Evolutionary conservation across 1,140 invertebrate genomes (phyloP), one percentile per base, ranked within the genome.

Genomic region (Sitophilus oryzae): DNA sequence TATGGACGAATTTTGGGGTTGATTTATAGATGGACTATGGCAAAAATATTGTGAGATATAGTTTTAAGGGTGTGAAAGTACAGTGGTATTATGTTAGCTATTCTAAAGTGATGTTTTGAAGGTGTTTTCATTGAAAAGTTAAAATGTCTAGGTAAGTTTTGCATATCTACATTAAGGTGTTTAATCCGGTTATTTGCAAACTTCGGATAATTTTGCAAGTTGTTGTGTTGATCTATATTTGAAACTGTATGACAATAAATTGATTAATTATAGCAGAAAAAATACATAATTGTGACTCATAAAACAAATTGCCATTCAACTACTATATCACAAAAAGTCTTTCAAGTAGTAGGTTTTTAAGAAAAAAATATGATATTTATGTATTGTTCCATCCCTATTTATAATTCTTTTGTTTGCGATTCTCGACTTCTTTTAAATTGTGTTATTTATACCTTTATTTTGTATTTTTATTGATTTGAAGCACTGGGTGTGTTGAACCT

Each of bases 401-500:
- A 15, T 37, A 36, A 21, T n/a, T 10, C 22, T 49, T 52, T 59
- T 59, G 42, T 52, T 22, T 56, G 50, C 10, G 25, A n/a, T 15
- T 25, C 9, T 22, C 30, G 15, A 23, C 41, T 54, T 41, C 44
- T 49, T 49, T 56, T 56, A 47, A 50, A 20, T 30, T 25, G 46
- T 35, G 37, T 49, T 56, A 14, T 19, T 50, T 40, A 22, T 46
- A 18, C 34, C 25, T 44, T 52, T 52, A 53, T 56, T 41, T 25
- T 52, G 22, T 56, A 50, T 63, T 61, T 58, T 60, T 64, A 64
- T 64, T 51, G 62, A 64, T 64, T 63, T 46, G 22, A 50, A 58
- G 40, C 51, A 48, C 53, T 60, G 62, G 62, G 62, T 64, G 62
- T 64, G 62, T 64, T 64, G 59, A 61, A 64, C 59, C 54, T 48